Conservation (phyloP, 37 sponge, comb jelly and placozoan species). For the Theonella swinhoei region DNA sequence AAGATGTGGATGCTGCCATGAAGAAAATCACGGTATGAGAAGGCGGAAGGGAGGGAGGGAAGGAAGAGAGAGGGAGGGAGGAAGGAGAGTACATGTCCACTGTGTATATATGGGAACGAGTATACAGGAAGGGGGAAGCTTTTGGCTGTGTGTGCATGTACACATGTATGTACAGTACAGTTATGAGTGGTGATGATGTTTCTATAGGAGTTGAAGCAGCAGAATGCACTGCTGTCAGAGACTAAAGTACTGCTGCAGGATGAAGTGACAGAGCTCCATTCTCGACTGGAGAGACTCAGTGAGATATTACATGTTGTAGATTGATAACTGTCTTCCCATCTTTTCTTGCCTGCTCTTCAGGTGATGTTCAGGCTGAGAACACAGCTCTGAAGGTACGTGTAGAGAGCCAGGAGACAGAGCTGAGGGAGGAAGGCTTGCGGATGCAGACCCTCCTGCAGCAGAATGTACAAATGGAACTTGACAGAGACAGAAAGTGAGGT, state of each 20-base stretch:
- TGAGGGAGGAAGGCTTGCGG: slow-evolving; percentile 58
- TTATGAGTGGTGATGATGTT: background rate
- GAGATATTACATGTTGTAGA: too few species aligned
- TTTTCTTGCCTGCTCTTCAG: slow-evolving; percentile 1
- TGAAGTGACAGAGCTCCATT: slow-evolving; percentile 47
- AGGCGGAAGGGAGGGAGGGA: background rate
- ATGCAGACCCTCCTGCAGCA: slow-evolving; percentile 82
- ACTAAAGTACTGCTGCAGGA: slow-evolving; percentile 72
- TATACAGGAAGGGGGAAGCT: too few species aligned
- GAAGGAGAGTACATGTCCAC: too few species aligned
- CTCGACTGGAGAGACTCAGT: slow-evolving; percentile 49
- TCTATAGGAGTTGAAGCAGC: slow-evolving; percentile 79
- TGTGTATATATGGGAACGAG: too few species aligned
- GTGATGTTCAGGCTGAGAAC: slow-evolving; percentile 64
- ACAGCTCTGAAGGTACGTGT: slow-evolving; percentile 61
- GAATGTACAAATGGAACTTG: slow-evolving; percentile 75
- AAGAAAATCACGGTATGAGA: slow-evolving; percentile 54
- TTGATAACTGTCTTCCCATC: too few species aligned
- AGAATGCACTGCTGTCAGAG: slow-evolving; percentile 67
- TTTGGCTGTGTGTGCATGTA: slow-evolving; percentile 22
- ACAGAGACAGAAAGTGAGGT: slow-evolving; percentile 76
- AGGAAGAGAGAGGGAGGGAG: background rate
- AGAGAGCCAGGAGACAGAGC: slow-evolving; percentile 72
- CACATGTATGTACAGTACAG: background rate
- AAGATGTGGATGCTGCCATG: slow-evolving; percentile 46